These are phyloP conservation scores for Caenorhabditis sp. DNA, from an alignment of 2,888 invertebrate genomes.

Conservation along the genomic window DNA sequence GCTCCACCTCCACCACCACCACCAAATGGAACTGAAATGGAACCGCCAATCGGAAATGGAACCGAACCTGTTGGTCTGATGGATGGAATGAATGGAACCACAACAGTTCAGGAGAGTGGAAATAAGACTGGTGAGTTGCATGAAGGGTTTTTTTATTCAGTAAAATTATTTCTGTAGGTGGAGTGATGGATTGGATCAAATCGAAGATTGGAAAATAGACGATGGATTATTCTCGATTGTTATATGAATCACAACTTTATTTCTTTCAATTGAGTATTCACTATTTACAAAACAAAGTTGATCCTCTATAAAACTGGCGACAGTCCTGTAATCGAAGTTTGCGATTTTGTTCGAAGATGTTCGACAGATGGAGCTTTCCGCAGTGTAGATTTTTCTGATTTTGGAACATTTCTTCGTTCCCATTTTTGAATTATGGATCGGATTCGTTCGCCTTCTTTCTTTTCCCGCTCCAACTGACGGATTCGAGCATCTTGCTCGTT, in stretches of 20 bases:
- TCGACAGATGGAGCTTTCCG: constrained; percentile 50
- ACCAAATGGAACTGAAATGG: constrained; percentile 35
- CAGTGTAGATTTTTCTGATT: constrained; percentile 26
- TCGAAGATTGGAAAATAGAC: constrained; percentile 62
- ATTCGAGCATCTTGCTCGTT: constrained; percentile 67
- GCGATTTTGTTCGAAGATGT: constrained; percentile 51
- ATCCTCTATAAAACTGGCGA: constrained; percentile 38
- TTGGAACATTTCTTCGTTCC: constrained; percentile 62
- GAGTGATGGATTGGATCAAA: constrained; percentile 63
- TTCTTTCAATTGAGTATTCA: no score
- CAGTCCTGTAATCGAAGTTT: constrained; percentile 55
- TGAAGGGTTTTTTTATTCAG: background rate
- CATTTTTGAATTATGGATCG: constrained; percentile 66
- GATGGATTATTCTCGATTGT: background rate
- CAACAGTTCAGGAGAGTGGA: constrained; percentile 35
- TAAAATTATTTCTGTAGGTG: constrained; percentile 30
- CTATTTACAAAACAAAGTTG: background rate
- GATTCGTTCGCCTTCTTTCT: constrained; percentile 67
- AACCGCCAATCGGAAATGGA: constrained; percentile 36
- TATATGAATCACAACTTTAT: background rate
- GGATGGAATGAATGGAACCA: constrained; percentile 40
- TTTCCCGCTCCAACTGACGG: constrained; percentile 69
- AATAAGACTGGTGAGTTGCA: constrained; percentile 53
- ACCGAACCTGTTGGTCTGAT: constrained; percentile 35
- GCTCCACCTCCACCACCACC: constrained; percentile 42